Percentiles rank a stretch among this genome's conserved stretches.
These are phyloP conservation scores for Pristionchus japonicus DNA, from an alignment of 2,888 invertebrate genomes.

Conservation along the genomic window DNA sequence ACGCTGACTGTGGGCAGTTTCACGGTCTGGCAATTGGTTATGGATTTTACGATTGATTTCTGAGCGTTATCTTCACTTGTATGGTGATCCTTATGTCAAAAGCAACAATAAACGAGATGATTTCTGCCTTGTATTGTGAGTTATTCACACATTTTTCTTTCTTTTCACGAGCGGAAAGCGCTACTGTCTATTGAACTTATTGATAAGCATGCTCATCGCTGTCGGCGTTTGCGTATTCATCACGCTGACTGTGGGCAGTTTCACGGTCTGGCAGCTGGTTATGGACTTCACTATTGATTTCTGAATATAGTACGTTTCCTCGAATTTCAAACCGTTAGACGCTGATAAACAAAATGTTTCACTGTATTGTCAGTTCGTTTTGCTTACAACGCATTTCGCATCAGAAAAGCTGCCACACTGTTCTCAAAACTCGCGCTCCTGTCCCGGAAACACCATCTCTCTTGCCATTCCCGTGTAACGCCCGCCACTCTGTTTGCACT, in stretches of 20 bases:
- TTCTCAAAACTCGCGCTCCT: neutral
- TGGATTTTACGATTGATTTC: neutral
- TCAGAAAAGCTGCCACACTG: neutral
- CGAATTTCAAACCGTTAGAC: too few relatives aligned
- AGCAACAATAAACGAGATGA: too few relatives aligned
- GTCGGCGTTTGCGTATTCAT: neutral
- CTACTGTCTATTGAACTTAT: too few relatives aligned
- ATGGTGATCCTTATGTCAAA: too few relatives aligned
- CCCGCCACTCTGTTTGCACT: constrained; percentile 8
- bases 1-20: neutral
- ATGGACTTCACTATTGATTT: constrained; percentile 42
- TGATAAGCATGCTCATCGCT: neutral
- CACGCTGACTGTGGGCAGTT: neutral
- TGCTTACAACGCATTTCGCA: neutral
- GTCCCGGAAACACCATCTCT: neutral
- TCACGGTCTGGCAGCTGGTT: constrained; percentile 25
- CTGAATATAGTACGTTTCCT: too few relatives aligned
- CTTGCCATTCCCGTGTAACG: neutral
- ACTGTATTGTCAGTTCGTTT: too few relatives aligned
- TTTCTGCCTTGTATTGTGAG: too few relatives aligned
- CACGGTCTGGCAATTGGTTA: neutral
- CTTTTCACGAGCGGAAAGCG: too few relatives aligned
- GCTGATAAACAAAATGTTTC: too few relatives aligned
- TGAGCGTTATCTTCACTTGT: too few relatives aligned
- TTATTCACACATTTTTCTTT: too few relatives aligned